Evolutionary conservation across 2,888 invertebrate genomes (phyloP).

Genomic region (Epistrophe eligans): DNA sequence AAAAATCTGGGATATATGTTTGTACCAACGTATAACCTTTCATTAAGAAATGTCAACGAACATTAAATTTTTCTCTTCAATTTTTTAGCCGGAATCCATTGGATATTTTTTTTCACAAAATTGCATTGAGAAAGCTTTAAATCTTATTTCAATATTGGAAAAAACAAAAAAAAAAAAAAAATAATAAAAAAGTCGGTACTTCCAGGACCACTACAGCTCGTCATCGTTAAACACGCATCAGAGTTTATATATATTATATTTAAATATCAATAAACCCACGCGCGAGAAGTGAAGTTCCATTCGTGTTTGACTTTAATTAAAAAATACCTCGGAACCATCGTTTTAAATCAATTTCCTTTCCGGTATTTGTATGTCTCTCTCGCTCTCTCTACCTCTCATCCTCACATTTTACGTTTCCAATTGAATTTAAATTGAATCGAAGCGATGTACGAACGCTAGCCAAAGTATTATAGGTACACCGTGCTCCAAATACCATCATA

Average conservation of each 20-base stretch:
- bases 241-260: conserved; percentile 40
- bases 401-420: not conserved
- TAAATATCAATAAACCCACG: conserved; percentile 59
- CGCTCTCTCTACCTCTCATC: not conserved
- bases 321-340: conserved; percentile 75
- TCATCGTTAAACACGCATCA: conserved; percentile 20
- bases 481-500: conserved; percentile 50
- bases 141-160: not conserved
- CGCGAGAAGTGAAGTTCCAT: conserved; percentile 46
- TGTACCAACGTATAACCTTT: not conserved
- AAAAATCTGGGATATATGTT: too few relatives aligned
- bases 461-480: conserved; percentile 63
- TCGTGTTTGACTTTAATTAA: conserved; percentile 71
- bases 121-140: not conserved
- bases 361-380: conserved; percentile 33
- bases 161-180: not conserved
- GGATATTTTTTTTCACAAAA: not conserved
- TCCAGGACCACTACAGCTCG: not conserved
- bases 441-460: conserved; percentile 59
- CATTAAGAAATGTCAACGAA: conserved; percentile 6
- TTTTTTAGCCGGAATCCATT: not conserved
- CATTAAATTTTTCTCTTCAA: not conserved
- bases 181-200: not conserved
- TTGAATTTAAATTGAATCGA: conserved; percentile 72
- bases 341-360: conserved; percentile 74